Base-by-base conservation (phyloP, 2,888 invertebrate genomes). In the Tortricodes alternella region DNA sequence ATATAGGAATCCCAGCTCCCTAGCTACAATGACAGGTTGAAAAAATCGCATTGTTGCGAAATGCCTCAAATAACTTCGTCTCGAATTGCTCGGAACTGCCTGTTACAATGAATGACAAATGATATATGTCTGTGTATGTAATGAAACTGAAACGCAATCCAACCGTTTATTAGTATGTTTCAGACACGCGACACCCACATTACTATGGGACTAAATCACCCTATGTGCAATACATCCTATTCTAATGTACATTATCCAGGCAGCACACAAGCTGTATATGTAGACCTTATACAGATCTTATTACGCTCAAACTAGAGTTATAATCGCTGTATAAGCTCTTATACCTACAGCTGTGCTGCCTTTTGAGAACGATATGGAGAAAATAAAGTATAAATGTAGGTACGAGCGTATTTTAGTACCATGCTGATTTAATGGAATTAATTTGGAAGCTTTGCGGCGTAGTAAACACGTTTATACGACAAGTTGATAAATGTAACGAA, bases 311-410 rank as follows among this genome's bases (percentile, higher is more conserved):
- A n/a, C n/a, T n/a, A n/a, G n/a, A n/a, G n/a, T n/a, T n/a, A n/a
- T n/a, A n/a, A n/a, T n/a, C n/a, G n/a, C n/a, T n/a, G n/a, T n/a
- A n/a, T n/a, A n/a, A n/a, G n/a, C n/a, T 29, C 29, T 11, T 29
- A 1, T 5, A 29, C 6, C 8, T 9, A 18, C 2, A n/a, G 27
- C 35, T 32, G n/a, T n/a, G 18, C 34, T 24, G 23, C 13, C 9
- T 34, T 38, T 32, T 8, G 41, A 34, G 21, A 32, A 23, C 23
- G 9, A 24, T 16, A 23, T 19, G 13, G 27, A 19, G 51, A 27
- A 44, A 41, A 48, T 55, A 55, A 55, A 46, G 35, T 18, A 19
- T 48, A 41, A 27, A 41, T 34, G 39, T 27, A 13, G 15, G 34
- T 16, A 23, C 24, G 19, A 27, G 18, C 7, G 23, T 46, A 38